Base-by-base conservation (phyloP, 2,888 invertebrate genomes). In the Amblyjoppa fuscipennis region DNA sequence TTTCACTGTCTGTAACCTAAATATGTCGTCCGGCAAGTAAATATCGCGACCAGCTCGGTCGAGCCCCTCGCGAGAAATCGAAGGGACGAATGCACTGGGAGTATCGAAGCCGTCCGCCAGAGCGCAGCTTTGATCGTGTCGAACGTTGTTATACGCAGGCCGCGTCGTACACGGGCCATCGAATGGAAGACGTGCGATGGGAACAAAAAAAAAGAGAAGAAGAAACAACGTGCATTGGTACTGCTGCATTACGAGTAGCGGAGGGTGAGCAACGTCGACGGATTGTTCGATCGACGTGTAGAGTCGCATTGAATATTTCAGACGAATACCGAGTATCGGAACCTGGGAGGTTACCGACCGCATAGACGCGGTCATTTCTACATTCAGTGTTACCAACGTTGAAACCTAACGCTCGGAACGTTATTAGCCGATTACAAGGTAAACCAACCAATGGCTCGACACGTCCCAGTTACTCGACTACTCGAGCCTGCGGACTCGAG, bases 221-320 rank as follows among this genome's bases (percentile, higher is more conserved):
- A 0, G 45, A 34, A 34, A 64, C 34, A 28, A 31, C 61, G 16
- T 31, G 34, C 28, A 64, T 64, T 64, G 61, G 61, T 64, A 31
- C 16, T 31, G 16, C 6, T 34, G 61, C 31, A 64, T 64, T 64
- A 6, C 61, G 61, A 11, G 0, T 28, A 2, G 38, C 16, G 16
- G 38, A 38, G 34, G 16, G 61, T 13, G 61, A 75, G 45, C 9
- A n/a, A 34, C 61, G 81, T 81, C 81, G 86, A 83, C 85, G 79
- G 45, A 87, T 87, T 87, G 81, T 87, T 86, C 86, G 77, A 88
- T 88, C 87, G 88, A 84, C 87, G 80, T 31, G 61, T 64, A 81
- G 45, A 25, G 83, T 85, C 81, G 76, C 83, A 82, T 80, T 88
- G 81, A 88, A 88, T 88, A 86, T 88, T 88, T 88, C 83, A 88